These are phyloP conservation scores for Seriola aureovittata DNA, from an alignment of 2,113 vertebrate genomes.

Conservation along the genomic window DNA sequence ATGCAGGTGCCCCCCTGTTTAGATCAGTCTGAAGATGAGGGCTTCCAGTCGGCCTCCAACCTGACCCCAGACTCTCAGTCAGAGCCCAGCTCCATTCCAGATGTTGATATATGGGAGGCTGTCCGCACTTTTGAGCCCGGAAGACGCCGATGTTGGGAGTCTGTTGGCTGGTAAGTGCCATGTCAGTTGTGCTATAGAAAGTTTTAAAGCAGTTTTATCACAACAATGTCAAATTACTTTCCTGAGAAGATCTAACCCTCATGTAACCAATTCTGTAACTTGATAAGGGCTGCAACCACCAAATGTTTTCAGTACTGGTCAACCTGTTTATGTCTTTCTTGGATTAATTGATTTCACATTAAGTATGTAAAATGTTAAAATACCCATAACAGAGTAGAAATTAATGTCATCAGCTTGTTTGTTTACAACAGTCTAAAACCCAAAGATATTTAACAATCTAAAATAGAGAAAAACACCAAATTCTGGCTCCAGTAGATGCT, in stretches of 20 bases:
- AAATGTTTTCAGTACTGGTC: background rate
- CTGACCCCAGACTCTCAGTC: conserved; percentile 98
- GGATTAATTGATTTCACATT: background rate
- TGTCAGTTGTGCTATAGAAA: background rate
- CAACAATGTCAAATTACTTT: background rate
- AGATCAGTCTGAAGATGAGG: conserved; percentile 97
- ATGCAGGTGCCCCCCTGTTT: conserved; percentile 91
- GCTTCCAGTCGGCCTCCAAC: conserved; percentile 97
- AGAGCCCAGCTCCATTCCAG: conserved; percentile 90
- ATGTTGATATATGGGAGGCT: conserved; percentile 94
- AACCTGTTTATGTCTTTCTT: background rate
- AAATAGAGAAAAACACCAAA: background rate
- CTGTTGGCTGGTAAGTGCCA: conserved; percentile 91
- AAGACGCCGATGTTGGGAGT: conserved; percentile 94
- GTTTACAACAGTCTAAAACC: too few relatives aligned
- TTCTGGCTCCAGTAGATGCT: too few relatives aligned
- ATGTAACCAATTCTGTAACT: background rate
- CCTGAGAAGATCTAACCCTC: background rate
- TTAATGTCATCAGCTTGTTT: background rate
- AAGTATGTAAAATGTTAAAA: background rate
- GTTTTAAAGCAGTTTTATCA: background rate
- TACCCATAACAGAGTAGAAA: background rate
- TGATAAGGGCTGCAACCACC: background rate
- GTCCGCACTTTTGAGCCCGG: conserved; percentile 89
- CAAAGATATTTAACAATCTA: too few relatives aligned